Evolutionary conservation across 2,113 vertebrate species (phyloP), one percentile per base, ranked within the genome.

Genomic region (Anhinga rufa): DNA sequence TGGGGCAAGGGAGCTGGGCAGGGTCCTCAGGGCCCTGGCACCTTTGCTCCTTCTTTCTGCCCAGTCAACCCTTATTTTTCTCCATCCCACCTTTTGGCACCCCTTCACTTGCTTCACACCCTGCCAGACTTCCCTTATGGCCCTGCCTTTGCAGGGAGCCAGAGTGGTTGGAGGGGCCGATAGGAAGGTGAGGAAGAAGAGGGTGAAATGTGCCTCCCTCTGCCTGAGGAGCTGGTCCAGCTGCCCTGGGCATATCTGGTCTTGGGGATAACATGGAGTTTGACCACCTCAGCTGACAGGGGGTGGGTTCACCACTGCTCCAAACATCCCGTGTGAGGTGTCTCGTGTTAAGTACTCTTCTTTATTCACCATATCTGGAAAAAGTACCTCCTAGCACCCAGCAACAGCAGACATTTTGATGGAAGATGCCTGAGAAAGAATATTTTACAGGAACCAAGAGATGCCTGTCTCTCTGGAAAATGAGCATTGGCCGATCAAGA

Each of bases 1-100:
- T 4, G 0, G 2, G 25, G 7, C 44, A 5, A 3, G 6, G 7
- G 6, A 54, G 10, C 25, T 82, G 49, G 20, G 29, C n/a, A 68
- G 14, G 4, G 8, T 58, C 10, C 20, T 10, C 28, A 16, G 22
- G 15, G 21, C 15, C 9, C 40, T 61, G 52, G 10, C 18, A 51
- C 29, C 24, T 60, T 44, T 79, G 25, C 9, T 24, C 14, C 21
- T 78, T 86, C 49, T 49, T 91, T 75, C 25, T 89, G 48, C 32
- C 36, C 40, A 62, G 14, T 10, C 16, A 44, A 13, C 5, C 12
- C n/a, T 66, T 77, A 10, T 58, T 77, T 83, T 64, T 29, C 8
- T 82, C 32, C 16, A 36, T 40, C 11, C 26, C 22, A 49, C 12
- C 14, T 92, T 72, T 74, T 55, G 46, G 40, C 20, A 87, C 2